Base-by-base conservation (phyloP, 2,797 vertebrate genomes). In the Cyprinella venusta region DNA sequence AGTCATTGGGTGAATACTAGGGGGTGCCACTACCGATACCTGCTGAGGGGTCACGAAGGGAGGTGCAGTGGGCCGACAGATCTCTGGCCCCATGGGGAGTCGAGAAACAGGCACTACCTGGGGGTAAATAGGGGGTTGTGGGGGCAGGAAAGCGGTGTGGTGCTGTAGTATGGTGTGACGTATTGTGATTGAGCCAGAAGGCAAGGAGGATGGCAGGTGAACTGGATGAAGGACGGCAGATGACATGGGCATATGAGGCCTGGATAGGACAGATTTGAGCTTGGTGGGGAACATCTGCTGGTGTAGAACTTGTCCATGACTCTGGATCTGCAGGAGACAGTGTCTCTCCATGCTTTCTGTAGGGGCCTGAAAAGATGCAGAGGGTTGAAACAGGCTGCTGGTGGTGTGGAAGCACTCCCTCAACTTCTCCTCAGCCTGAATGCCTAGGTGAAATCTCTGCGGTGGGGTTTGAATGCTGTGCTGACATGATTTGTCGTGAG, bases 131-230 rank as follows among this genome's bases (percentile, higher is more conserved):
- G 91, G 94, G 78, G 93, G 95, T 38, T 94, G 95, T 9, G 94
- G 94, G 38, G 95, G 94, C n/a, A 96, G 93, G 48, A 95, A 93
- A 86, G 94, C 90, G 0, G 91, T 87, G 0, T 94, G 95, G 21
- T 96, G 96, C 85, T 96, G 96, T 6, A 95, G 88, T 80, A 97
- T 84, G 1, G 95, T 93, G 89, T 94, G 95, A 12, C 94, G 95
- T 84, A 96, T 92, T 0, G 94, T 93, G 12, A 96, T 91, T 0
- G 96, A 95, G 91, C 94, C 92, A 87, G 95, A 94, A 87, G 94
- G 87, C 6, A 96, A 82, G 0, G 95, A 93, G 0, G 92, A 92
- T 61, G 91, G 92, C 88, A 94, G 87, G 63, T 94, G 91, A 81
- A 94, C 56, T 4, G 94, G 94, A 76, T 94, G 95, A 83, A 95